phyloP scores from a whole-genome alignment of 2,888 invertebrate genomes.

The Theretra japonica region DNA sequence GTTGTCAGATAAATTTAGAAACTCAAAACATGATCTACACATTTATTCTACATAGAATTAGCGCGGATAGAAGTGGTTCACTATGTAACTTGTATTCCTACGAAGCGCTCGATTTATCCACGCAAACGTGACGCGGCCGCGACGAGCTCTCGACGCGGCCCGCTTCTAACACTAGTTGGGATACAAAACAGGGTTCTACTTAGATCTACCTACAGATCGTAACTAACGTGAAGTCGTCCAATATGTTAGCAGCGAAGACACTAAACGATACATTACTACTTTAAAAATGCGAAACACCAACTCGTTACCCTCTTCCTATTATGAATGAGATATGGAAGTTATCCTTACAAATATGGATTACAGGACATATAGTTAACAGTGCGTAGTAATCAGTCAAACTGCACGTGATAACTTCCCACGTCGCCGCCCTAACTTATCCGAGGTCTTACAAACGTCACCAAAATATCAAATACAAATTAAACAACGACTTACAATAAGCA shows the following conservation, averaged over 20 bases:
- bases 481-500: slow-evolving; percentile 13
- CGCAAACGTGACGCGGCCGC: not conserved
- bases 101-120: slow-evolving; percentile 31
- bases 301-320: not conserved
- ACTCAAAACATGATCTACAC: slow-evolving; percentile 12
- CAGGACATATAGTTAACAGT: slow-evolving; percentile 9
- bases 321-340: not conserved
- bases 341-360: slow-evolving; percentile 2
- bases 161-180: slow-evolving; percentile 4
- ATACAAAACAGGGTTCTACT: slow-evolving; percentile 21
- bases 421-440: not conserved
- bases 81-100: slow-evolving; percentile 31
- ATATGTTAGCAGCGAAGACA: slow-evolving; percentile 1
- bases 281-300: not conserved
- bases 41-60: slow-evolving; percentile 19
- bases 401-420: slow-evolving; percentile 28
- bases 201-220: slow-evolving; percentile 24
- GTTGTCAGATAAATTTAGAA: slow-evolving; percentile 55
- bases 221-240: slow-evolving; percentile 5
- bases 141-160: not conserved
- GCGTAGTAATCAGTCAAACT: slow-evolving; percentile 11
- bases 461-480: slow-evolving; percentile 14
- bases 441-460: not conserved
- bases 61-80: slow-evolving; percentile 17
- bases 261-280: slow-evolving; percentile 1